Percentiles rank a stretch among this genome's conserved stretches.
phyloP scores from a whole-genome alignment of 2,113 vertebrate species.

The Nothocercus julius region DNA sequence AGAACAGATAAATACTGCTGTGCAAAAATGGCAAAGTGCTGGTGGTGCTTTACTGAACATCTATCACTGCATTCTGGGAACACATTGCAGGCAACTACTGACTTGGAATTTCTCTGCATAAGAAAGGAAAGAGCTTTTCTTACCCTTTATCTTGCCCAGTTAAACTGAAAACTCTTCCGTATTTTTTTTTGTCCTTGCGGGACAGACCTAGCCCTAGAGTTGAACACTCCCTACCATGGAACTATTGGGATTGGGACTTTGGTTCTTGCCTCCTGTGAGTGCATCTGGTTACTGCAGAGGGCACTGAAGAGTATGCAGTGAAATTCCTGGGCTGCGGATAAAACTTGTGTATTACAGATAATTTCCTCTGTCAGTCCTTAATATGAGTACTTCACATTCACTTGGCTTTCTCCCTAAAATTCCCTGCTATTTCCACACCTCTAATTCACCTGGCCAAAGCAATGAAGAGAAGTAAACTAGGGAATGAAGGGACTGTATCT shows the following conservation, averaged over 20 bases:
- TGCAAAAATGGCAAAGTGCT: neutral
- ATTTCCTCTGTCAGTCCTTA: neutral
- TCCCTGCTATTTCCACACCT: neutral
- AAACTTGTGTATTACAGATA: neutral
- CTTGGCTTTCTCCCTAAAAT: neutral
- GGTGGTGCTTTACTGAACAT: neutral
- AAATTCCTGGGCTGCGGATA: neutral
- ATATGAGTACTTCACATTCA: neutral
- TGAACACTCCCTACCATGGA: neutral
- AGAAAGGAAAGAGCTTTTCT: neutral
- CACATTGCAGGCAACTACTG: neutral
- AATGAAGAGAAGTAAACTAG: neutral
- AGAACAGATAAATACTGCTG: conserved; percentile 54
- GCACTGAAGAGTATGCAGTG: conserved; percentile 14
- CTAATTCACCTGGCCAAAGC: neutral
- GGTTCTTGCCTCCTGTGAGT: neutral
- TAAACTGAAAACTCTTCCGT: neutral
- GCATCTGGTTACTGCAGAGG: conserved; percentile 41
- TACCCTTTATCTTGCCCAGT: neutral
- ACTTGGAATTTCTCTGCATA: neutral
- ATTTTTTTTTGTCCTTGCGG: neutral
- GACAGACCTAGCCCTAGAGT: neutral
- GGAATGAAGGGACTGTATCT: neutral
- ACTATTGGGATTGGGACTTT: neutral
- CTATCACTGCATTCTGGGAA: neutral